A percentile compares a stretch with the other conserved stretches of the same genome.
Evolutionary conservation across 2,888 invertebrate genomes (phyloP).

Genomic region (Aphrophora alni): DNA sequence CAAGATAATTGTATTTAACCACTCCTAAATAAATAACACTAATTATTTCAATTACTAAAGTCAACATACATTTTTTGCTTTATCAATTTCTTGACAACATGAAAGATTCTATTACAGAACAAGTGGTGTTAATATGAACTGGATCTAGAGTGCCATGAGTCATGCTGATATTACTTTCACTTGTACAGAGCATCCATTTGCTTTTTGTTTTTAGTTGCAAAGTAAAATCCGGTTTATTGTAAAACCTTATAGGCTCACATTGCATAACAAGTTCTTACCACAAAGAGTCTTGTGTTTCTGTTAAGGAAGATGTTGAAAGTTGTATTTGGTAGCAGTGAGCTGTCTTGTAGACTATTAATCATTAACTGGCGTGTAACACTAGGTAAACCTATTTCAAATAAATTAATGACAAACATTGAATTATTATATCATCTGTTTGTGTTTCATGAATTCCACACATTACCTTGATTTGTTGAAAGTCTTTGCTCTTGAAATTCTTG

Average conservation of each 20-base stretch:
- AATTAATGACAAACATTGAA: no score
- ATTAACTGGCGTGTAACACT: not conserved
- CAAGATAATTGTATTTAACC: no score
- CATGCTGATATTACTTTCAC: not conserved
- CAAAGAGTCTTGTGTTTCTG: not conserved
- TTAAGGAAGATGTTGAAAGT: not conserved
- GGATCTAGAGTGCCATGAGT: not conserved
- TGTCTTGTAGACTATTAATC: not conserved
- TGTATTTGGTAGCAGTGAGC: not conserved
- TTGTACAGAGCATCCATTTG: not conserved
- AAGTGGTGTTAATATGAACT: not conserved
- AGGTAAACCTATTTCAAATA: no score
- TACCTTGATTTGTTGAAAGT: no score
- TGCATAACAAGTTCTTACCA: not conserved
- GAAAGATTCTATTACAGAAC: not conserved
- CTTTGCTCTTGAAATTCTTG: no score
- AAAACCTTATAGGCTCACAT: not conserved
- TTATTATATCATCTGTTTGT: no score
- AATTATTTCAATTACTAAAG: no score
- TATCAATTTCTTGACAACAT: no score
- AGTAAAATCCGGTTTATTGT: not conserved
- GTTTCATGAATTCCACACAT: no score
- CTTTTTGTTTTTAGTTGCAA: not conserved
- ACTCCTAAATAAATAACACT: no score
- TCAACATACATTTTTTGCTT: no score